Percentiles rank a stretch among this genome's conserved stretches.
Evolutionary conservation across 2,888 invertebrate species (phyloP).

Genomic region (Achlya flavicornis): DNA sequence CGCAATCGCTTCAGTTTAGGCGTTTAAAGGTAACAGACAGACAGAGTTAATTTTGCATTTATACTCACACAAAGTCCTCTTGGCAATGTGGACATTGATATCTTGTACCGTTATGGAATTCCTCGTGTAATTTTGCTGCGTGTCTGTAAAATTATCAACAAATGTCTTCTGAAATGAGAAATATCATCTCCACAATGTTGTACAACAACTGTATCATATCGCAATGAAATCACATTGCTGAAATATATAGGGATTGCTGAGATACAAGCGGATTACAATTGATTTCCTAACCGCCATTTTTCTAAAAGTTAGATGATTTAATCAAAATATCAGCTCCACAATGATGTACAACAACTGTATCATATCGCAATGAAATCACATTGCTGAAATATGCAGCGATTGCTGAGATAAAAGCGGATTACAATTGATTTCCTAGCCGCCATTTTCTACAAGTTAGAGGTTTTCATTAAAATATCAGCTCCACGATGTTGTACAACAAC

Average conservation of each 20-base stretch:
- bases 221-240: background rate
- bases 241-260: background rate
- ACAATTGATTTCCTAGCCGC: background rate
- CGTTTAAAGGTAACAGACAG: no score
- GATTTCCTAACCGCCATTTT: background rate
- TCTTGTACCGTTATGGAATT: constrained; percentile 74
- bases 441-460: background rate
- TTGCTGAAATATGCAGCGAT: background rate
- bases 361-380: background rate
- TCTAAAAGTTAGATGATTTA: background rate
- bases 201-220: background rate
- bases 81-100: constrained; percentile 61
- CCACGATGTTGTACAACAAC: background rate
- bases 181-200: background rate
- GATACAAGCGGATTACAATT: background rate
- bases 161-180: background rate
- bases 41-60: no score
- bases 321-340: background rate
- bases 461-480: background rate
- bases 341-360: background rate
- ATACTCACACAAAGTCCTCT: constrained; percentile 1
- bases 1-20: no score
- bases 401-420: background rate
- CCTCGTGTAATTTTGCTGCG: constrained; percentile 67
- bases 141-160: constrained; percentile 50